phyloP scores from a whole-genome alignment of 2,113 vertebrate genomes.

The Thunnus thynnus region DNA sequence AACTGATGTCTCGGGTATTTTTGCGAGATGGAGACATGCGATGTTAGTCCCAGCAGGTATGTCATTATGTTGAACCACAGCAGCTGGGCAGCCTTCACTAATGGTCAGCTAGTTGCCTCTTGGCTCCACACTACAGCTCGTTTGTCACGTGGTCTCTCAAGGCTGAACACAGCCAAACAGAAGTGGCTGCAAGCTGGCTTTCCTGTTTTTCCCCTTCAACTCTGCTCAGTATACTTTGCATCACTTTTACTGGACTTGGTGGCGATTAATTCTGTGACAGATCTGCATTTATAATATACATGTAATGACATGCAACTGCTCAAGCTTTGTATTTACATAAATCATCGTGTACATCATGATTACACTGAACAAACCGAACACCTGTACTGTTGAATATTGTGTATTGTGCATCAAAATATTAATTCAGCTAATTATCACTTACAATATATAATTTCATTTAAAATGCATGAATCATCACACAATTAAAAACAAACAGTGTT shows the following conservation, averaged over 20 bases:
- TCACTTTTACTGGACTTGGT: not conserved
- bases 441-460: not conserved
- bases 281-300: not conserved
- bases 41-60: slow-evolving; percentile 12
- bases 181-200: not conserved
- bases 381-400: not conserved
- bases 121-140: slow-evolving; percentile 6
- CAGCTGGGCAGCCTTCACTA: slow-evolving; percentile 37
- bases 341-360: not conserved
- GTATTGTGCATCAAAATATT: not conserved
- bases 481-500: not conserved
- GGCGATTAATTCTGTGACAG: not conserved
- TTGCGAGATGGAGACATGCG: slow-evolving; percentile 13
- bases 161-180: not conserved
- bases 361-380: slow-evolving; percentile 8
- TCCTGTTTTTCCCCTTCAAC: not conserved
- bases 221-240: not conserved
- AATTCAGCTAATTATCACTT: not conserved
- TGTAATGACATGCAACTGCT: slow-evolving; percentile 4
- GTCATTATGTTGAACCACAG: slow-evolving; percentile 23
- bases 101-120: slow-evolving; percentile 26
- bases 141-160: slow-evolving; percentile 25
- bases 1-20: slow-evolving; percentile 25
- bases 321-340: slow-evolving; percentile 22
- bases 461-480: not conserved